Base-by-base conservation (phyloP, 1,140 invertebrate species). In the Marisa cornuarietis region DNA sequence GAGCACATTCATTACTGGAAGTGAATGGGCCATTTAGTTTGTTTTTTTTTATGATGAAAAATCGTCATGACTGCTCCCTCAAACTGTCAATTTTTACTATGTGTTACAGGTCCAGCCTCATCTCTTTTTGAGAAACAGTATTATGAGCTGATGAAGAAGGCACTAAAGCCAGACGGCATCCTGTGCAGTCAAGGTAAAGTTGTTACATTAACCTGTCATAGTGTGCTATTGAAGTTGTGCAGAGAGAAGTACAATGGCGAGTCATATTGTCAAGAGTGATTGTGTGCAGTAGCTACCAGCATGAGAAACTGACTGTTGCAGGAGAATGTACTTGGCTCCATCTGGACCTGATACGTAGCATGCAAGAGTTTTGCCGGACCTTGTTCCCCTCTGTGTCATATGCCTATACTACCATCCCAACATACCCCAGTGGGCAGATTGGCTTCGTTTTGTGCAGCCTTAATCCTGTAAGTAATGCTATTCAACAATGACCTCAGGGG, bases 391-490 rank as follows among this genome's bases (percentile, higher is more conserved):
- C 94, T 0, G 93, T 93, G 8, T 92, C 93, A 9, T 99, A 99
- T 90, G 96, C 94, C 0, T 93, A 94, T 66, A 94, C 94, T 13
- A 94, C 94, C 22, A 96, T 99, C 5, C 97, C 98, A 0, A 98
- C 97, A 0, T 99, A 99, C 90, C 98, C 98, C 0, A 96, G 95
- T 51, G 98, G 98, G 0, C 95, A 97, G 91, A 99, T 99, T 83
- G 98, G 97, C 7, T 98, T 98, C 90, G 92, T 99, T 1, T 92
- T 99, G 24, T 98, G 96, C 83, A 92, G 93, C 82, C 91, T 92
- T 73, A 92, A 92, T 84, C 85, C 90, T 54, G 94, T 94, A 91
- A 91, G 90, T 89, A 26, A 93, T 94, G 91, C 91, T 89, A 87
- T 22, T 71, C 62, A 13, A 22, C 31, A 42, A 42, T 42, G 31